Conservation (phyloP, 2,888 invertebrate species). For the Latrodectus hesperus region DNA sequence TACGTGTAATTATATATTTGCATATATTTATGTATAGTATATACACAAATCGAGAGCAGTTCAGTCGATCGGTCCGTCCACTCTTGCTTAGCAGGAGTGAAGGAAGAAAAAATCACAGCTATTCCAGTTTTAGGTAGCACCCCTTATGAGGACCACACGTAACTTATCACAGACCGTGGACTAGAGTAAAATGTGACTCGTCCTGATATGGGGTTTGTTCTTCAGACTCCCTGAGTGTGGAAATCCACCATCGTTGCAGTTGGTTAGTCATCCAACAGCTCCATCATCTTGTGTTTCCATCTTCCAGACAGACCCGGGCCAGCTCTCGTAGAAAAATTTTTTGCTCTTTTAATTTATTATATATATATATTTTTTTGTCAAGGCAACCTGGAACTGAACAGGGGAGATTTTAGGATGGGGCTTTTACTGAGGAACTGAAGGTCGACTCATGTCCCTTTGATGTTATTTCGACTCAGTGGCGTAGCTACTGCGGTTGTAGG, state of each 20-base stretch:
- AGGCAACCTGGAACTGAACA: slow-evolving; percentile 69
- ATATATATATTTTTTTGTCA: slow-evolving; percentile 35
- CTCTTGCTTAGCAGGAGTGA: slow-evolving; percentile 67
- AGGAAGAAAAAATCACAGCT: slow-evolving; percentile 66
- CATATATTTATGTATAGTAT: slow-evolving; percentile 56
- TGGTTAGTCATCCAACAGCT: neutral
- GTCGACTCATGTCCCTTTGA: slow-evolving; percentile 60
- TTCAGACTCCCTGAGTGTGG: slow-evolving; percentile 65
- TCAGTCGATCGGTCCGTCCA: slow-evolving; percentile 53
- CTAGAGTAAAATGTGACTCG: slow-evolving; percentile 67
- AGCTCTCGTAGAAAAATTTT: slow-evolving; percentile 54
- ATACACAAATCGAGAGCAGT: slow-evolving; percentile 60
- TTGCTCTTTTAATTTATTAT: slow-evolving; percentile 16
- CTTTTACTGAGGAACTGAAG: slow-evolving; percentile 66
- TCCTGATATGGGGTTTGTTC: slow-evolving; percentile 69
- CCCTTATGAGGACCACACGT: slow-evolving; percentile 60
- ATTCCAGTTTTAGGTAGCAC: slow-evolving; percentile 49
- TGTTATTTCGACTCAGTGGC: slow-evolving; percentile 41
- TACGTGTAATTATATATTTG: slow-evolving; percentile 59
- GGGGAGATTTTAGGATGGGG: slow-evolving; percentile 49
- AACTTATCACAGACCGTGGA: slow-evolving; percentile 69
- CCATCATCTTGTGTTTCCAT: neutral
- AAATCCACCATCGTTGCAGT: slow-evolving; percentile 48
- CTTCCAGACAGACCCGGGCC: slow-evolving; percentile 50
- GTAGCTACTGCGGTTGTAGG: slow-evolving; percentile 50